phyloP scores from a whole-genome alignment of 1,140 invertebrate species.

The Hylyphantes graminicola region DNA sequence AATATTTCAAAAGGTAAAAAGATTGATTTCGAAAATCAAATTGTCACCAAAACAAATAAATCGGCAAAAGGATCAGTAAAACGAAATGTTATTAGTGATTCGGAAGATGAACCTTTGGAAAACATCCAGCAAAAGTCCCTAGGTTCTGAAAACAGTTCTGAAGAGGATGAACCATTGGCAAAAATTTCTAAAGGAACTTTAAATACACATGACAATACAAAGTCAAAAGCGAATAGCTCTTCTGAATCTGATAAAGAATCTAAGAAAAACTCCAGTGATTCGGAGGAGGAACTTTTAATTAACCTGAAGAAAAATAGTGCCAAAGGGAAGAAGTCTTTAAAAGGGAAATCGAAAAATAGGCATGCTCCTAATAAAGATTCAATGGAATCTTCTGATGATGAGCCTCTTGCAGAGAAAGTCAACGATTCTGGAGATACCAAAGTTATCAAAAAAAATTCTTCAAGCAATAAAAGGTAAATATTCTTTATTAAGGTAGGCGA shows the following conservation, averaged over 20 bases:
- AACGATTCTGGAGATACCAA: too few relatives aligned
- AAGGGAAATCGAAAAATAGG: too few relatives aligned
- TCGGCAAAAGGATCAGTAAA: too few relatives aligned
- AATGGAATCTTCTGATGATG: background rate
- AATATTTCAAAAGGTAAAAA: too few relatives aligned
- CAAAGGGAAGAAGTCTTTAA: too few relatives aligned
- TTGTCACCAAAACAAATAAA: too few relatives aligned
- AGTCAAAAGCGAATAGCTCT: slow-evolving; percentile 13
- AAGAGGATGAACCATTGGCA: background rate
- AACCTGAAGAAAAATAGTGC: background rate
- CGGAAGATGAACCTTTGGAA: slow-evolving; percentile 28
- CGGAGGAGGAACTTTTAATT: slow-evolving; percentile 5
- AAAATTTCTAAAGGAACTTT: background rate
- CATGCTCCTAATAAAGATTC: too few relatives aligned
- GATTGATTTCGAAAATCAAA: too few relatives aligned
- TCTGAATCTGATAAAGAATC: background rate
- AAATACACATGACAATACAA: background rate
- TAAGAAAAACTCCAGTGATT: slow-evolving; percentile 3
- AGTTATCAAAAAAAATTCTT: background rate
- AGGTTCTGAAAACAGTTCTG: background rate
- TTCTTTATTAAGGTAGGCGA: background rate
- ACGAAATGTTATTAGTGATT: too few relatives aligned
- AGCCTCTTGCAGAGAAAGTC: background rate
- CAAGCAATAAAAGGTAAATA: background rate
- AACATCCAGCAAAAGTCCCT: background rate